Conservation (phyloP, 2,888 invertebrate genomes). For the Apamea sordens region DNA sequence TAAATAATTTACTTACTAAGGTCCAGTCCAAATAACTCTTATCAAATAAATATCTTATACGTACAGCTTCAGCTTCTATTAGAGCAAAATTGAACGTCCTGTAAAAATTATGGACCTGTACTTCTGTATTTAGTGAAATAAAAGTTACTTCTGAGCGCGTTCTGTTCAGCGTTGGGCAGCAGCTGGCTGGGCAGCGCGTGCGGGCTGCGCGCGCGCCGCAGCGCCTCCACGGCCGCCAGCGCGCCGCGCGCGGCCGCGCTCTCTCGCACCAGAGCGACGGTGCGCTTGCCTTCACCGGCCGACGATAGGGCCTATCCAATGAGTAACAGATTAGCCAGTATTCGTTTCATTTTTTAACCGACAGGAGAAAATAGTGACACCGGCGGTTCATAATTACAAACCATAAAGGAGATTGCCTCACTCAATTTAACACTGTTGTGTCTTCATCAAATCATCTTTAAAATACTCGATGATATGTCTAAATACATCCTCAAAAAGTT, state of each 20-base stretch:
- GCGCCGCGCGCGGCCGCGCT: constrained; percentile 65
- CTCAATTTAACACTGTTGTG: no score
- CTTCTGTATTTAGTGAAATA: background rate
- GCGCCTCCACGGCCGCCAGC: constrained; percentile 78
- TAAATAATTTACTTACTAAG: no score
- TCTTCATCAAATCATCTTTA: no score
- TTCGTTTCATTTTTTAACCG: background rate
- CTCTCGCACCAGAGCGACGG: constrained; percentile 74
- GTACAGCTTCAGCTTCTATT: background rate
- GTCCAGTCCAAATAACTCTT: background rate
- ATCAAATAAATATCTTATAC: background rate
- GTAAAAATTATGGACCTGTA: background rate
- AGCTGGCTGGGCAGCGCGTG: constrained; percentile 74
- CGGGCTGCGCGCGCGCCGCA: constrained; percentile 71
- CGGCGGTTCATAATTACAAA: background rate
- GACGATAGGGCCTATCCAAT: constrained; percentile 73
- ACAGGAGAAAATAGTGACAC: background rate
- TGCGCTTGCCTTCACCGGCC: constrained; percentile 77
- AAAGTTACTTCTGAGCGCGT: constrained; percentile 74
- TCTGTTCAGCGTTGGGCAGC: constrained; percentile 70
- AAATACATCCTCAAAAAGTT: no score
- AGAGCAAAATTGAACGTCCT: background rate
- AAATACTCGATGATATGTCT: no score
- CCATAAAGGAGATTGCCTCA: no score
- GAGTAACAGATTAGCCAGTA: background rate